A percentile compares a stretch with the other conserved stretches of the same genome.
phyloP scores from a whole-genome alignment of 2,113 vertebrate species.

The Caretta caretta region DNA sequence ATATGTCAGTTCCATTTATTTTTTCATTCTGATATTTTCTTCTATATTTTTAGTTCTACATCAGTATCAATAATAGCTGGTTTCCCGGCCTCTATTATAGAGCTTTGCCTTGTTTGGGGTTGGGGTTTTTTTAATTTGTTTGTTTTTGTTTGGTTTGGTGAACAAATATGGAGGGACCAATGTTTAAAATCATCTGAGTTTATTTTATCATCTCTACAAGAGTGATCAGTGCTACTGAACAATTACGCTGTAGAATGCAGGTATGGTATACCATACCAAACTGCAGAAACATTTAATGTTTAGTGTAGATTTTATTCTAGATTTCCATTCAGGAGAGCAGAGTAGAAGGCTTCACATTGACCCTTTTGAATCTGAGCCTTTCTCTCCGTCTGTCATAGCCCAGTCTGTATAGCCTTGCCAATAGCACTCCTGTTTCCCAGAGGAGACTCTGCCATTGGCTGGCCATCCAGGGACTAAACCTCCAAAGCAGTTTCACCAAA shows the following conservation, averaged over 20 bases:
- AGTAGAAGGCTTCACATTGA: neutral
- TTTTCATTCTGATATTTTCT: conserved; percentile 66
- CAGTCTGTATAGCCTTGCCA: rapidly evolving
- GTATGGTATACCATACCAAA: rapidly evolving
- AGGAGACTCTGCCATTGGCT: neutral
- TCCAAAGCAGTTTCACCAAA: neutral
- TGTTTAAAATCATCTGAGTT: neutral
- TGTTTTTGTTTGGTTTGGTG: neutral
- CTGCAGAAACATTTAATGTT: neutral
- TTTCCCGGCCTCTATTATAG: neutral
- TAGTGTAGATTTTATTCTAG: neutral
- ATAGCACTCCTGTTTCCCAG: neutral
- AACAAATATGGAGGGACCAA: conserved; percentile 23
- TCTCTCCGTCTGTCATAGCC: neutral
- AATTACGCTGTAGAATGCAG: neutral
- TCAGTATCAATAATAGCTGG: neutral
- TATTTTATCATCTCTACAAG: neutral
- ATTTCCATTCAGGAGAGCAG: neutral
- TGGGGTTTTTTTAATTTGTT: neutral
- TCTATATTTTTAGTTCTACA: conserved; percentile 47
- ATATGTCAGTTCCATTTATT: conserved; percentile 73
- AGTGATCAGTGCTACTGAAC: neutral
- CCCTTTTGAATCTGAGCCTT: neutral
- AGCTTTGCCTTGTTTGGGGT: neutral
- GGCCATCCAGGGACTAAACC: neutral